A percentile compares a stretch with the other conserved stretches of the same genome.
phyloP scores from a whole-genome alignment of 1,140 invertebrate genomes.

The Zaprionus davidi region DNA sequence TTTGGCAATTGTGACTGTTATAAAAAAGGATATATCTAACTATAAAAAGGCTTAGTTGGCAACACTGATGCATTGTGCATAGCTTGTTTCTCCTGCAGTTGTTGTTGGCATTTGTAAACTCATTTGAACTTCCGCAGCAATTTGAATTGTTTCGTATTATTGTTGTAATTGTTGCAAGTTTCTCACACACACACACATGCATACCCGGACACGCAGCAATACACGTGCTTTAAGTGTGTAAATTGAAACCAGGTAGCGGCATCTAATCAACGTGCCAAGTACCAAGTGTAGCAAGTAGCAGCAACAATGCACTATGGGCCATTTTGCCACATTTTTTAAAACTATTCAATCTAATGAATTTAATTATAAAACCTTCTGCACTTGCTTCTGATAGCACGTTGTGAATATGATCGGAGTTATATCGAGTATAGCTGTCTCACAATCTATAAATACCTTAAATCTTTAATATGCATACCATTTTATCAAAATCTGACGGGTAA shows the following conservation, averaged over 20 bases:
- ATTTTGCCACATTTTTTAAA: too few relatives aligned
- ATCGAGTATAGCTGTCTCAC: too few relatives aligned
- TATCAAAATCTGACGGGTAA: too few relatives aligned
- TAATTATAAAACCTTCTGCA: too few relatives aligned
- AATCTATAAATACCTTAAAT: too few relatives aligned
- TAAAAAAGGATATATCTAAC: too few relatives aligned
- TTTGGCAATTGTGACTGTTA: too few relatives aligned
- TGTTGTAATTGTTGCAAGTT: slow-evolving; percentile 71
- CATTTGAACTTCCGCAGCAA: slow-evolving; percentile 74
- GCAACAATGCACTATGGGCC: slow-evolving; percentile 24
- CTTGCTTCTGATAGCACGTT: too few relatives aligned
- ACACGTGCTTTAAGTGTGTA: slow-evolving; percentile 67
- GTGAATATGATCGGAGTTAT: too few relatives aligned
- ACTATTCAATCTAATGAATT: too few relatives aligned
- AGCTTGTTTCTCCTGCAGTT: slow-evolving; percentile 9
- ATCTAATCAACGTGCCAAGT: slow-evolving; percentile 48
- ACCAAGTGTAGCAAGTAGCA: slow-evolving; percentile 14
- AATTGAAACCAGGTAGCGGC: slow-evolving; percentile 64
- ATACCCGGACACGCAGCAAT: slow-evolving; percentile 49
- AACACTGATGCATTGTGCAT: not conserved
- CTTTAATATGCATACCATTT: too few relatives aligned
- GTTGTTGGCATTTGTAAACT: slow-evolving; percentile 57
- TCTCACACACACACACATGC: slow-evolving; percentile 41
- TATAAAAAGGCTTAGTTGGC: too few relatives aligned
- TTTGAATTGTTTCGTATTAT: slow-evolving; percentile 40